Evolutionary conservation across 2,113 vertebrate genomes (phyloP).

Genomic region (Ondatra zibethicus): DNA sequence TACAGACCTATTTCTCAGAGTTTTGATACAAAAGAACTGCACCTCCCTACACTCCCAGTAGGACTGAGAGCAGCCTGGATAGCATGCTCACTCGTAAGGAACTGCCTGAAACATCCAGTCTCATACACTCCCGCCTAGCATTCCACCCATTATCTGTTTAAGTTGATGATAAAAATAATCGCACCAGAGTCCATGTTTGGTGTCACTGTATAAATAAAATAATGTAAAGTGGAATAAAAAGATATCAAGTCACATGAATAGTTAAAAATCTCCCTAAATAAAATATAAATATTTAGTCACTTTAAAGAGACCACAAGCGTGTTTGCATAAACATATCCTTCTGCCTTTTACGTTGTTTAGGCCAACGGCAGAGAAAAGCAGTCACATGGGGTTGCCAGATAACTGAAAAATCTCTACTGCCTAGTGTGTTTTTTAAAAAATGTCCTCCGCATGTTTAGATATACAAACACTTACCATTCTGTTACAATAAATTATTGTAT

Average conservation of each 20-base stretch:
- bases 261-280: neutral
- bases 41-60: neutral
- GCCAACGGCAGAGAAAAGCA: neutral
- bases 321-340: neutral
- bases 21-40: slow-evolving; percentile 3
- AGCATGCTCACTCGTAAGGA: neutral
- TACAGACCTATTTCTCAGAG: neutral
- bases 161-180: neutral
- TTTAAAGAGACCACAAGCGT: neutral
- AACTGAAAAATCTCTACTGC: neutral
- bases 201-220: slow-evolving; percentile 8
- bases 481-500: neutral
- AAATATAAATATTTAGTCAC: neutral
- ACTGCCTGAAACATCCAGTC: neutral
- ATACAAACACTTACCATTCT: neutral
- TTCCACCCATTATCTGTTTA: neutral
- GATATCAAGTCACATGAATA: neutral
- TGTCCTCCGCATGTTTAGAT: neutral
- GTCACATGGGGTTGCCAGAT: neutral
- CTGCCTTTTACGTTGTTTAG: neutral
- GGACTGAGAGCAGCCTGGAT: neutral
- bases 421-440: neutral
- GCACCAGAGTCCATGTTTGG: neutral
- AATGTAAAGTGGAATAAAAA: slow-evolving; percentile 18
- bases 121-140: neutral